A percentile compares a stretch with the other conserved stretches of the same genome.
Conservation (phyloP, 2,888 invertebrate species). For the Orgyia antiqua region DNA sequence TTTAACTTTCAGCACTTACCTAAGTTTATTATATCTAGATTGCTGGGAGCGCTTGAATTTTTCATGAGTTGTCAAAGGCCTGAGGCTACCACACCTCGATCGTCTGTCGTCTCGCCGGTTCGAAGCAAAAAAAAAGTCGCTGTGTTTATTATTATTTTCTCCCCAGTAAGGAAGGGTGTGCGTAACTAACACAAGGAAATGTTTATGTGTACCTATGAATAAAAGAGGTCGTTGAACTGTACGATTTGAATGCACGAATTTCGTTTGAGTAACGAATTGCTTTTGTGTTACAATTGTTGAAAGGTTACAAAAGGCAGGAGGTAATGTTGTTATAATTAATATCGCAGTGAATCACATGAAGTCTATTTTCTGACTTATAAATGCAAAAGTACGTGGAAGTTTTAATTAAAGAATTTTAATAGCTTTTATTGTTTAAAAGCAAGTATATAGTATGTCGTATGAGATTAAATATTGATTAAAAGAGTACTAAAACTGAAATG, state of each 20-base stretch:
- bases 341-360: no score
- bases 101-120: conserved; percentile 28
- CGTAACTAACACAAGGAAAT: conserved; percentile 39
- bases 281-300: conserved; percentile 3
- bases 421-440: no score
- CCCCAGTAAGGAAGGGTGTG: conserved; percentile 35
- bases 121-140: conserved; percentile 38
- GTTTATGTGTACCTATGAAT: conserved; percentile 35
- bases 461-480: no score
- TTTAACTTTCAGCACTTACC: conserved; percentile 6
- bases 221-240: conserved; percentile 36
- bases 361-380: no score
- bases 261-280: conserved; percentile 8
- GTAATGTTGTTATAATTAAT: neutral
- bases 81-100: conserved; percentile 36
- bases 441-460: no score
- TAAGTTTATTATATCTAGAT: conserved; percentile 21
- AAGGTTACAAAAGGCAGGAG: neutral
- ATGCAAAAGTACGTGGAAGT: no score
- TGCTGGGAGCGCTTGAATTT: conserved; percentile 54
- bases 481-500: no score
- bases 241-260: conserved; percentile 13
- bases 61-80: conserved; percentile 66
- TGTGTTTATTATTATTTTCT: conserved; percentile 25
- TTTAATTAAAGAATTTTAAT: no score